phyloP scores from a whole-genome alignment of 2,113 vertebrate genomes.

The Muscicapa adusta region DNA sequence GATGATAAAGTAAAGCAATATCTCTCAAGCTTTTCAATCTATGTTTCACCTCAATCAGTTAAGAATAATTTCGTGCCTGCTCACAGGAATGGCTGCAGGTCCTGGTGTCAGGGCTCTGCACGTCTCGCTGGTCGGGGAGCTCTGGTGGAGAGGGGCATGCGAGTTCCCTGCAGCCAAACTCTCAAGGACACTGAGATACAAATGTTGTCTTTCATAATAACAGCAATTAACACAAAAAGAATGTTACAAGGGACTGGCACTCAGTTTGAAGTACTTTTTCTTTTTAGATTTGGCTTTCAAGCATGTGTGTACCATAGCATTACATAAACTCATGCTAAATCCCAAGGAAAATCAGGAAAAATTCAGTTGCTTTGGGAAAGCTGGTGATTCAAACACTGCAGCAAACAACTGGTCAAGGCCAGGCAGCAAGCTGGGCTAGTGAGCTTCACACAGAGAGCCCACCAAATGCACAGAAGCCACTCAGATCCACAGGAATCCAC shows the following conservation, averaged over 20 bases:
- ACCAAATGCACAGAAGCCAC: neutral
- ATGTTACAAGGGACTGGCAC: neutral
- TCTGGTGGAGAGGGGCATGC: neutral
- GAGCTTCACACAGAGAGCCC: fast-evolving
- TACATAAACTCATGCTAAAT: neutral
- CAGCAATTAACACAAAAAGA: conserved; percentile 2
- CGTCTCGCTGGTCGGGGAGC: neutral
- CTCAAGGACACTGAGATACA: neutral
- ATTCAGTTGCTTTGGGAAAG: neutral
- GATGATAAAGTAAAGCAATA: neutral
- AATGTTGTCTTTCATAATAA: neutral
- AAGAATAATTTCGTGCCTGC: conserved; percentile 41
- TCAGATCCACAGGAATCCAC: neutral
- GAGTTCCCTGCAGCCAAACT: neutral
- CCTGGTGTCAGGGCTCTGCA: neutral
- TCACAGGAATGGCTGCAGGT: conserved; percentile 40
- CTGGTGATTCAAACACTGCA: neutral
- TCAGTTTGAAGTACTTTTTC: neutral
- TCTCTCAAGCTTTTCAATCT: conserved; percentile 23
- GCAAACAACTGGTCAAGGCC: neutral
- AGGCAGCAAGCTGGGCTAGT: neutral
- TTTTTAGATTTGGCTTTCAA: neutral
- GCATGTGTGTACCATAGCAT: neutral
- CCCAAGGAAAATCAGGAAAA: neutral
- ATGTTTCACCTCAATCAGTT: conserved; percentile 22